These are phyloP conservation scores for Urocynchramus pylzowi DNA, from an alignment of 2,113 vertebrate species.

Conservation along the genomic window DNA sequence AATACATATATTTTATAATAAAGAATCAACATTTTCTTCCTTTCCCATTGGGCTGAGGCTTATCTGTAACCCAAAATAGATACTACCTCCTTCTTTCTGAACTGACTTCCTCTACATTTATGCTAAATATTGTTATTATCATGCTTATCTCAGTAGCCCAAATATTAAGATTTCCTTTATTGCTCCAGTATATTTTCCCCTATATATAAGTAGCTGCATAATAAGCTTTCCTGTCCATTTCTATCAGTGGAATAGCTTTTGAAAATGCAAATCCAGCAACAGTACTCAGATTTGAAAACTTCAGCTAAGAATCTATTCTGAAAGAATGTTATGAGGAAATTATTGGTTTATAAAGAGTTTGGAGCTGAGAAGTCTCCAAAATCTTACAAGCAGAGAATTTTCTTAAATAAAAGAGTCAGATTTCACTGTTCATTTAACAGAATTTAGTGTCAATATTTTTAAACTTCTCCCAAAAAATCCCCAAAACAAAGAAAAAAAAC, in stretches of 20 bases:
- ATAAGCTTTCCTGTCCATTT: background rate
- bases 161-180: background rate
- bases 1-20: background rate
- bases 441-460: background rate
- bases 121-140: background rate
- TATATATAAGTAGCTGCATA: background rate
- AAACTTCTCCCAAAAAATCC: background rate
- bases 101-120: background rate
- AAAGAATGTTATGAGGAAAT: background rate
- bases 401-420: background rate
- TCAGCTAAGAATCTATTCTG: background rate
- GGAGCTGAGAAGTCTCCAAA: background rate
- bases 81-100: background rate
- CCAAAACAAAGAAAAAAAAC: background rate
- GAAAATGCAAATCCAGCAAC: background rate
- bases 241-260: background rate
- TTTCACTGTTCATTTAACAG: background rate
- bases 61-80: background rate
- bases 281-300: background rate
- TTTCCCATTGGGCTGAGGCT: background rate
- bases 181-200: background rate
- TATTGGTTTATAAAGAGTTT: background rate
- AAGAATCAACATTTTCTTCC: background rate
- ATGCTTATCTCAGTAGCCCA: background rate
- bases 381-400: background rate